phyloP scores from a whole-genome alignment of 1,140 invertebrate genomes.

The Zaprionus davidi region DNA sequence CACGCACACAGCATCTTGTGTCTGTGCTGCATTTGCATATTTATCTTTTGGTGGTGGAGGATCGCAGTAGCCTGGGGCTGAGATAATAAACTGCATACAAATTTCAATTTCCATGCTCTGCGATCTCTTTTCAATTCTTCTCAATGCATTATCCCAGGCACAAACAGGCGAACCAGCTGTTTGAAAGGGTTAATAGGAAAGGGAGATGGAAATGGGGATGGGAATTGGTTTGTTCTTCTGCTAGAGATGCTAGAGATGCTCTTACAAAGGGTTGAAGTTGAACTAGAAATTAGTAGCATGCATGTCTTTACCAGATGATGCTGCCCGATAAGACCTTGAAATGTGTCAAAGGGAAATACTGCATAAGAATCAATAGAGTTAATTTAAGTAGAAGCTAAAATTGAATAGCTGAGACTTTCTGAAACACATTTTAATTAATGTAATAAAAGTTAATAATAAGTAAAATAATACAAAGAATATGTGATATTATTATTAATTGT shows the following conservation, averaged over 20 bases:
- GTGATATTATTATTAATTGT: neutral
- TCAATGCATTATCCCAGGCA: conserved; percentile 16
- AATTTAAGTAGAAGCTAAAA: neutral
- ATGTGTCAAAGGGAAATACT: neutral
- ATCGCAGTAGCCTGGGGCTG: conserved; percentile 22
- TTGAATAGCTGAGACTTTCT: neutral
- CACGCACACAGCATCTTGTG: conserved; percentile 69
- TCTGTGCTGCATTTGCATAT: conserved; percentile 40
- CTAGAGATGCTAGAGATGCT: conserved; percentile 2
- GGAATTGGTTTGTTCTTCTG: neutral
- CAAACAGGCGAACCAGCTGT: conserved; percentile 59
- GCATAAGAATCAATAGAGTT: neutral
- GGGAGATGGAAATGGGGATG: conserved; percentile 31
- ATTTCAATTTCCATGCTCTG: conserved; percentile 45
- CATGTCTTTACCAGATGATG: neutral
- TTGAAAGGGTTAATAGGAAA: conserved; percentile 56
- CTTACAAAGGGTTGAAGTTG: conserved; percentile 17
- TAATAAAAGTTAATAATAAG: neutral
- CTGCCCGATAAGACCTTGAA: neutral
- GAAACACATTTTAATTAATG: neutral
- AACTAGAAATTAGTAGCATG: conserved; percentile 34
- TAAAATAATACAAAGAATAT: neutral
- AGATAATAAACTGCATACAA: conserved; percentile 6
- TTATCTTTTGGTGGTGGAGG: neutral
- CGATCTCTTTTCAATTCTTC: conserved; percentile 45